Base-by-base conservation (phyloP, 2,113 vertebrate genomes). In the Anhinga rufa region DNA sequence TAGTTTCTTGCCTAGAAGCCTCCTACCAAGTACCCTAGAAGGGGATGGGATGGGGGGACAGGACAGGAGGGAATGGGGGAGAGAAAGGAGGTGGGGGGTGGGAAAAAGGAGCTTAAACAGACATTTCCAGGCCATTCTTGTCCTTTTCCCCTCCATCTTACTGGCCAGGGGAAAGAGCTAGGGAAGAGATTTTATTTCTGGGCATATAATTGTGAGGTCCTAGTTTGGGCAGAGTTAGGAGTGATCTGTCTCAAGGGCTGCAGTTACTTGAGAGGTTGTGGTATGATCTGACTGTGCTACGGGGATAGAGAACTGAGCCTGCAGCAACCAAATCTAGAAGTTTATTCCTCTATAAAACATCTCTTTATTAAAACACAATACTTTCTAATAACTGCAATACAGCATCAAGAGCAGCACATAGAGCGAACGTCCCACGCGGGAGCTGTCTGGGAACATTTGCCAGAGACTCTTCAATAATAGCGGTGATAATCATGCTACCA, bases 321-420 rank as follows among this genome's bases (percentile, higher is more conserved):
- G 58, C 44, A 83, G 69, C 88, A 91, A 69, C 54, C 54, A 64
- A 86, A 40, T 60, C 60, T 60, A 31, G 25, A 72, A 86, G 44
- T 90, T 91, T 92, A 87, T 89, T 87, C 52, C 72, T 60, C 84
- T 46, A 57, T 85, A 80, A 95, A 94, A 80, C 12, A 55, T 22
- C 88, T 94, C 76, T 90, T 94, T 93, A 97, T 95, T 92, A 97
- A 93, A 96, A 97, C 66, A 92, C 92, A 88, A 92, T 94, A 95
- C 60, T 95, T 89, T 91, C 88, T 90, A 95, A 96, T 94, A 94
- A 91, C 88, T 74, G 52, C 80, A 51, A 82, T 75, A 87, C 26
- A 90, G 72, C 58, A 91, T 62, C 84, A 51, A 40, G 79, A 84
- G 49, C 76, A 93, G 78, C 77, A 80, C 70, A 83, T 3, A 60